Evolutionary conservation across 2,113 vertebrate genomes (phyloP).

Genomic region (Ibidorhyncha struthersii): DNA sequence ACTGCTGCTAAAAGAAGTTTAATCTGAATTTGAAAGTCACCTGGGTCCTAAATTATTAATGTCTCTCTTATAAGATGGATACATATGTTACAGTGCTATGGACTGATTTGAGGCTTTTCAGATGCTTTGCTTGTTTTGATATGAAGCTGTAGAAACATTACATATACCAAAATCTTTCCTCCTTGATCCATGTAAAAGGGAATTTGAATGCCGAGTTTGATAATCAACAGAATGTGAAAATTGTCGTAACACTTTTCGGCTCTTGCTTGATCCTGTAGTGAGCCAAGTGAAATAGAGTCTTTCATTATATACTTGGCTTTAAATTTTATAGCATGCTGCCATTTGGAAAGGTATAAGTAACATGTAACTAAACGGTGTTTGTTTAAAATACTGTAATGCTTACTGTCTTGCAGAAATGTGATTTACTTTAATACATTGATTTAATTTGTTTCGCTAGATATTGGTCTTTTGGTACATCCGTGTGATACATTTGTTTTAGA

Average conservation of each 20-base stretch:
- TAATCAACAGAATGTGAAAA: neutral
- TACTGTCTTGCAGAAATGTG: neutral
- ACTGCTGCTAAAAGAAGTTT: neutral
- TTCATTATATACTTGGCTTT: neutral
- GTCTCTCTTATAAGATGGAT: neutral
- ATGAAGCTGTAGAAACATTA: neutral
- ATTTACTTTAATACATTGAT: neutral
- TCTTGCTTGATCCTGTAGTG: neutral
- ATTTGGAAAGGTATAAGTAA: neutral
- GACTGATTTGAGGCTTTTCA: neutral
- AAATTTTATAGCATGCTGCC: neutral
- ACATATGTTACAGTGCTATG: neutral
- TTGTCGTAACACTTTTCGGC: neutral
- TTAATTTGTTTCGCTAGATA: neutral
- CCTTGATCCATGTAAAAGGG: neutral
- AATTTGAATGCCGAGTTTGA: neutral
- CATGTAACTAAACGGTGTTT: accelerated
- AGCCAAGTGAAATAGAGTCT: neutral
- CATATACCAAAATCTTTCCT: neutral
- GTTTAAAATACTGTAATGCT: neutral
- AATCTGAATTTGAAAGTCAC: conserved; percentile 14
- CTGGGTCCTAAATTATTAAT: neutral
- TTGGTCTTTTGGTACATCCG: neutral
- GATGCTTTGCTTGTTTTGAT: neutral
- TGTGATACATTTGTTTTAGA: neutral